Conservation (phyloP, 2,113 vertebrate genomes). For the Azemiops feae region DNA sequence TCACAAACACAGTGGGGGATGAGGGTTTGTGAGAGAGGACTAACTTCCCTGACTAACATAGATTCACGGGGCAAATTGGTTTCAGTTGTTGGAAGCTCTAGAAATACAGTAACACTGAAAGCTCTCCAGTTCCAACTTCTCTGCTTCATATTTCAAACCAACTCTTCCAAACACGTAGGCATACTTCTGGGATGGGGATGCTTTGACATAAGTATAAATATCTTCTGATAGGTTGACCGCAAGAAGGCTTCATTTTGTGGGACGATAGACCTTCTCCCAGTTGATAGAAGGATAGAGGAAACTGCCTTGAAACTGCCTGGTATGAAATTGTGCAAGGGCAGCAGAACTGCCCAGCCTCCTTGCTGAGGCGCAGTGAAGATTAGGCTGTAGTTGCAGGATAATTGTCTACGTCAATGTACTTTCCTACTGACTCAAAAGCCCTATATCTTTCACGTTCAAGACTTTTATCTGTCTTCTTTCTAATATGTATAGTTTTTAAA, state of each 20-base stretch:
- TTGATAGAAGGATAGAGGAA: not conserved
- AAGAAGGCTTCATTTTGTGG: not conserved
- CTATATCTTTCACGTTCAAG: too few relatives aligned
- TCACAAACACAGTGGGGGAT: not conserved
- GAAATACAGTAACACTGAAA: not conserved
- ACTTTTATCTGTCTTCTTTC: too few relatives aligned
- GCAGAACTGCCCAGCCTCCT: not conserved
- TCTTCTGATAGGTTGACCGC: not conserved
- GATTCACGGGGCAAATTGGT: not conserved
- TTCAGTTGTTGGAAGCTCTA: not conserved
- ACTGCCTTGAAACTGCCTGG: not conserved
- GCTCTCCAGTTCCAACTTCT: not conserved
- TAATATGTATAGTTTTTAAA: too few relatives aligned
- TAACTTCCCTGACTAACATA: not conserved
- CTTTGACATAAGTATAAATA: not conserved
- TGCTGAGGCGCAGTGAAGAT: not conserved
- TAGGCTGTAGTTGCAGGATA: too few relatives aligned
- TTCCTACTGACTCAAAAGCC: too few relatives aligned
- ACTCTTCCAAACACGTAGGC: not conserved
- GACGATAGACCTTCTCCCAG: not conserved
- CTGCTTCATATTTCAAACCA: not conserved
- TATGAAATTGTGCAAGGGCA: not conserved
- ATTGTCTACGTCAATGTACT: too few relatives aligned
- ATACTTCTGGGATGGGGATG: not conserved
- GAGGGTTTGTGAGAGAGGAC: not conserved